A percentile compares a stretch with the other conserved stretches of the same genome.
Evolutionary conservation across 2,888 invertebrate genomes (phyloP).

Genomic region (Ceraclea dissimilis): DNA sequence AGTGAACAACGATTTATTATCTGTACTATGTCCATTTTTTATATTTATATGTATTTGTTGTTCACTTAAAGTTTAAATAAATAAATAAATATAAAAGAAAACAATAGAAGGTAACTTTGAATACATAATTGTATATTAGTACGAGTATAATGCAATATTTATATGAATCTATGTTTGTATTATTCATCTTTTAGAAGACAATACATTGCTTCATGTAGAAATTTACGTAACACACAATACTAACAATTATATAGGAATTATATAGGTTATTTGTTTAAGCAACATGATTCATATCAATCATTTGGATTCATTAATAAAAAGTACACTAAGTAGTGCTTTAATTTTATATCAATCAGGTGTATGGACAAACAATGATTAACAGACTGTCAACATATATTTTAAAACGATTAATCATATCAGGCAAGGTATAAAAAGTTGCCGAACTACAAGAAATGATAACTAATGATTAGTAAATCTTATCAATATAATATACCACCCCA

Average conservation of each 20-base stretch:
- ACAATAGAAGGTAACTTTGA: no score
- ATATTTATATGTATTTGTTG: no score
- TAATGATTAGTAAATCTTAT: neutral
- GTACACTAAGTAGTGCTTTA: neutral
- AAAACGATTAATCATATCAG: slow-evolving; percentile 1
- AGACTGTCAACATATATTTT: neutral
- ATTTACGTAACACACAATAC: neutral
- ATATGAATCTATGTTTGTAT: neutral
- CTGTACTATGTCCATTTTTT: no score
- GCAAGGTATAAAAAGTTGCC: neutral
- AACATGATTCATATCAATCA: neutral
- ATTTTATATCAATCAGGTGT: slow-evolving; percentile 3
- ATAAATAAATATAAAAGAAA: no score
- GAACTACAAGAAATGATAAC: neutral
- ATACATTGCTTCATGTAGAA: no score
- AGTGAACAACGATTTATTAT: no score
- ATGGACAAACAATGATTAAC: neutral
- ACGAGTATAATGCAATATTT: neutral
- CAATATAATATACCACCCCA: slow-evolving; percentile 2
- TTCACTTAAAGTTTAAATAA: no score
- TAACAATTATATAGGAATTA: no score
- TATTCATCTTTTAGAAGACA: no score
- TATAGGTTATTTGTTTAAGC: neutral
- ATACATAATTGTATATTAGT: neutral
- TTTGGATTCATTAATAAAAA: neutral